Percentiles rank a stretch among this genome's conserved stretches.
Conservation (phyloP, 2,113 vertebrate species). For the Charina bottae region DNA sequence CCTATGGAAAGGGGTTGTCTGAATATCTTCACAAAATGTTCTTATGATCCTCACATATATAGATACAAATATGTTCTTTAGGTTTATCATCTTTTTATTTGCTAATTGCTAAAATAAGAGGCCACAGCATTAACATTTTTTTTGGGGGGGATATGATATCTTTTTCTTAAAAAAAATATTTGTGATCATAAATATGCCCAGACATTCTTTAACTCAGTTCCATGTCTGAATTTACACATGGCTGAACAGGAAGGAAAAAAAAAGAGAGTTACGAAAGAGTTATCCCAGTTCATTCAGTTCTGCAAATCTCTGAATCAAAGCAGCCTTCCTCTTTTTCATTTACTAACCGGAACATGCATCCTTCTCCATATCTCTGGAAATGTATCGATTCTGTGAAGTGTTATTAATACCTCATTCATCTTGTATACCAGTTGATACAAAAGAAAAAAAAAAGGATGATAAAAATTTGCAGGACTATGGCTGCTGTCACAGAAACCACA, state of each 20-base stretch:
- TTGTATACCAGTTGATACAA: constrained; percentile 15
- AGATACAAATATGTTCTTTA: not conserved
- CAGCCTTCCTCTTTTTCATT: constrained; percentile 53
- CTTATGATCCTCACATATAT: no score
- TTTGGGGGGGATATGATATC: not conserved
- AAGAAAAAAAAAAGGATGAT: constrained; percentile 18
- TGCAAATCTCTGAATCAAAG: constrained; percentile 56
- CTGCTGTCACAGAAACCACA: not conserved
- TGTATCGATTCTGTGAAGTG: constrained; percentile 54
- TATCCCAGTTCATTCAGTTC: constrained; percentile 52
- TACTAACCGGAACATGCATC: constrained; percentile 23
- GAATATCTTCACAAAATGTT: not conserved
- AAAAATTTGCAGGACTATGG: constrained; percentile 34
- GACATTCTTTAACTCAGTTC: constrained; percentile 52
- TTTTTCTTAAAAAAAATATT: not conserved
- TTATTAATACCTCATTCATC: constrained; percentile 23
- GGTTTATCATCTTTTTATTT: constrained; percentile 49
- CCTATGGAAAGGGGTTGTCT: not conserved
- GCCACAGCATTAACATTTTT: not conserved
- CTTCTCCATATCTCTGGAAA: constrained; percentile 21
- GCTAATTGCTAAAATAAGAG: constrained; percentile 36
- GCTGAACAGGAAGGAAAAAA: constrained; percentile 27
- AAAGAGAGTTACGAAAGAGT: constrained; percentile 9
- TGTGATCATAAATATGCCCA: constrained; percentile 58
- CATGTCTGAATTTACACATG: constrained; percentile 32